Base-by-base conservation (phyloP, 2,797 vertebrate genomes). In the Prionace glauca region DNA sequence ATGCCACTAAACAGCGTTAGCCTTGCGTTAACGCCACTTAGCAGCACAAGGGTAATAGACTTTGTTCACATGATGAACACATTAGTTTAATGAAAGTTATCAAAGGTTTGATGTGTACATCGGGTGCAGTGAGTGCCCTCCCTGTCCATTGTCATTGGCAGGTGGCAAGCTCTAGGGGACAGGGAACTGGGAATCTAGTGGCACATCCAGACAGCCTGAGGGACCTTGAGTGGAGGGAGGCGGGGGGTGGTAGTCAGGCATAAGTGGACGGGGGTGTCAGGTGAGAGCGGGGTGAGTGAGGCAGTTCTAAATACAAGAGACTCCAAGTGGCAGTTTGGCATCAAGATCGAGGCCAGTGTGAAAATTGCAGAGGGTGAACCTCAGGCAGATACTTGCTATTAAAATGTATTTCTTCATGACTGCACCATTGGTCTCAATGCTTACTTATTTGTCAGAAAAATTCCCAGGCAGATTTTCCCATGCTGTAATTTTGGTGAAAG, bases 71-170 rank as follows among this genome's bases (percentile, higher is more conserved):
- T 67, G 90, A 60, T 20, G 16, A 20, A 92, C 18, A 16, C 62
- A 20, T 67, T 36, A 92, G 60, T 88, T 88, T 88, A 88, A 26
- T 92, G 62, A 20, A 92, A 67, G 90, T 65, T 91, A 91, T 91
- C 62, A 18, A 65, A 60, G 29, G 60, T 67, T 67, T 67, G 16
- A n/a, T 36, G 32, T 18, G 16, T 67, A 84, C 79, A 45, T 84
- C 1, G 79, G 20, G 18, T 18, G 8, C 79, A 41, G 36, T 22
- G 79, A 41, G 22, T 22, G 18, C 16, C 5, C 36, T 22, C 36
- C 36, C 20, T 5, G 9, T 22, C 79, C 79, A 4, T 84, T 41
- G 1, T 41, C 7, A 84, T 74, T 32, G 72, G 72, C 1, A 26
- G 29, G 62, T 65, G 14, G 0, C 62, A 65, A 14, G 14, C 62